phyloP scores from a whole-genome alignment of 2,888 invertebrate species.

The Syrphus vitripennis region DNA sequence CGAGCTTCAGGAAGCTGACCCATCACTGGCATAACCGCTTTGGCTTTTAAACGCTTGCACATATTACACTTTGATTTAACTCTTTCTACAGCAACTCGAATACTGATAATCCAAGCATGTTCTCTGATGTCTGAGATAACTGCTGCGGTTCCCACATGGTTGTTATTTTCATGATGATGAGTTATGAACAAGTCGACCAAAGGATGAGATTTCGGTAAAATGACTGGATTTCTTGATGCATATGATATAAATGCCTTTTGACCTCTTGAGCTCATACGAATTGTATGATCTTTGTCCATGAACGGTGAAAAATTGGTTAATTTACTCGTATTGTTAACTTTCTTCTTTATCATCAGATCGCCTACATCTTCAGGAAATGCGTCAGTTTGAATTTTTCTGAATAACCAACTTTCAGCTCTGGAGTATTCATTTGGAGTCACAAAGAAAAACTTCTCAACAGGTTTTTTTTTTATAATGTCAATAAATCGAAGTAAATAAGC shows the following conservation, averaged over 20 bases:
- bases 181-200: background rate
- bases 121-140: background rate
- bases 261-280: background rate
- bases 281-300: background rate
- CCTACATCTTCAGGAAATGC: background rate
- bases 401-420: background rate
- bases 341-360: background rate
- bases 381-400: background rate
- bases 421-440: background rate
- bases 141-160: background rate
- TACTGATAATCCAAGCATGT: too few species aligned
- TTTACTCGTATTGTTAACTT: background rate
- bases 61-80: too few species aligned
- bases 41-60: too few species aligned
- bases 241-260: background rate
- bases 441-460: background rate
- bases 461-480: background rate
- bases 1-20: background rate
- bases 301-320: conserved; percentile 5
- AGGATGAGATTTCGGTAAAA: background rate
- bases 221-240: background rate
- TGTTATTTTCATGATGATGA: background rate
- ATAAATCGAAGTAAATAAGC: background rate
- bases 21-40: background rate
- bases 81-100: too few species aligned